These are phyloP conservation scores for Patagioenas fasciata DNA, from an alignment of 2,113 vertebrate genomes.

Conservation along the genomic window DNA sequence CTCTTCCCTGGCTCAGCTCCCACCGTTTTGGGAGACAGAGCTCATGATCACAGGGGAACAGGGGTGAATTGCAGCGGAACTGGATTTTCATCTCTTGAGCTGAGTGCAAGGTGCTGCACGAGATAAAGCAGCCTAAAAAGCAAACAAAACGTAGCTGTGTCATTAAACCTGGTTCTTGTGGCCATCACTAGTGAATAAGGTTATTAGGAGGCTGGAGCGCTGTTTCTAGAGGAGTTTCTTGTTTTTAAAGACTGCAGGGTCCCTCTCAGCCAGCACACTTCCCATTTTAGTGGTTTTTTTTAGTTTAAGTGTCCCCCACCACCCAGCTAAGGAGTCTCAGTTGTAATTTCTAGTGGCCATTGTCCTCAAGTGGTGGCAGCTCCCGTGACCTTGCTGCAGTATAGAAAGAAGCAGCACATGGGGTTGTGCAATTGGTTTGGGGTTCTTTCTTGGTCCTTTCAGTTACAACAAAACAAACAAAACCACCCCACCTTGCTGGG, in stretches of 20 bases:
- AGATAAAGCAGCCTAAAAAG: constrained; percentile 35
- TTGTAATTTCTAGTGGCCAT: not conserved
- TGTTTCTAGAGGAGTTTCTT: constrained; percentile 31
- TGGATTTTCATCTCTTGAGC: not conserved
- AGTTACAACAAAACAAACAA: not conserved
- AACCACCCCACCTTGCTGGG: not conserved
- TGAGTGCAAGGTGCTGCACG: not conserved
- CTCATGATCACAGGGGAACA: not conserved
- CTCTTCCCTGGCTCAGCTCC: not conserved
- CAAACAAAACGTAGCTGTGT: not conserved
- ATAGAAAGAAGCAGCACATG: accelerated
- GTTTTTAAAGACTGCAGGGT: constrained; percentile 7
- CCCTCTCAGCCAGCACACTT: not conserved
- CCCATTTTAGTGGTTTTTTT: not conserved
- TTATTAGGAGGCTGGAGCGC: not conserved
- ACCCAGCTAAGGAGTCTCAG: not conserved
- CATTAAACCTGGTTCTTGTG: constrained; percentile 13
- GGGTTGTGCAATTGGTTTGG: not conserved
- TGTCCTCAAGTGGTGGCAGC: not conserved
- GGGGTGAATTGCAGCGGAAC: not conserved
- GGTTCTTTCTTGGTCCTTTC: not conserved
- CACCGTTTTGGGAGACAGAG: not conserved
- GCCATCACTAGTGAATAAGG: not conserved
- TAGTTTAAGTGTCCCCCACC: not conserved
- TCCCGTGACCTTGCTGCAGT: not conserved